Base-by-base conservation (phyloP, 2,888 invertebrate species). In the Morpho helenor region DNA sequence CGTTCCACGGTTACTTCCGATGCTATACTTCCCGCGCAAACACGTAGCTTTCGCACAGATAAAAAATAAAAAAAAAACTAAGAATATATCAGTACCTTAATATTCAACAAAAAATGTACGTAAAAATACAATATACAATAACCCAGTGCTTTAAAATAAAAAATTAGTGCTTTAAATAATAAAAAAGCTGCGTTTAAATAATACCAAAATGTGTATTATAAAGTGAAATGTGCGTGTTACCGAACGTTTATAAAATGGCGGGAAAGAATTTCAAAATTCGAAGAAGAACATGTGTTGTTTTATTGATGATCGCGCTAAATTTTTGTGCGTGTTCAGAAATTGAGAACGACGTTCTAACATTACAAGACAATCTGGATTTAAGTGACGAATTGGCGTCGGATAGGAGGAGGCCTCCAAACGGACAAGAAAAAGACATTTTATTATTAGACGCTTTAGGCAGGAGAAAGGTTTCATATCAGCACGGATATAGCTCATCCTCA, bases 401-500 rank as follows among this genome's bases (percentile, higher is more conserved):
- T 67, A 79, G 91, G 55, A 70, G 90, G 39, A 76, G 93, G 72
- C 91, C 94, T 63, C 86, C 87, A 64, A 87, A 93, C 72, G 92
- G 94, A 66, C 95, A 95, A 73, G 95, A 96, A 65, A 95, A 96
- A 72, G 96, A 96, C 68, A 91, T 95, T 63, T 84, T 96, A 64
- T 83, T 96, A 49, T 81, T 96, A 71, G 95, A 95, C 62, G 94
- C 95, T 0, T 79, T 96, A 49, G 94, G 94, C 1, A 92, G 95
- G 55, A 92, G 95, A 66, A 92, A 92, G 63, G 91, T 92, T 7
- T 89, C 92, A 8, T 84, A 92, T 60, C 88, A 92, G 10, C 77
- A 71, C 58, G 61, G 61, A 22, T 62, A 66, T 52, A 71, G 86
- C 52, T 75, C 80, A 23, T 74, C 84, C 0, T 79, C 88, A 1